Conservation (phyloP, 1,140 invertebrate species). For the Arctopsyche grandis region DNA sequence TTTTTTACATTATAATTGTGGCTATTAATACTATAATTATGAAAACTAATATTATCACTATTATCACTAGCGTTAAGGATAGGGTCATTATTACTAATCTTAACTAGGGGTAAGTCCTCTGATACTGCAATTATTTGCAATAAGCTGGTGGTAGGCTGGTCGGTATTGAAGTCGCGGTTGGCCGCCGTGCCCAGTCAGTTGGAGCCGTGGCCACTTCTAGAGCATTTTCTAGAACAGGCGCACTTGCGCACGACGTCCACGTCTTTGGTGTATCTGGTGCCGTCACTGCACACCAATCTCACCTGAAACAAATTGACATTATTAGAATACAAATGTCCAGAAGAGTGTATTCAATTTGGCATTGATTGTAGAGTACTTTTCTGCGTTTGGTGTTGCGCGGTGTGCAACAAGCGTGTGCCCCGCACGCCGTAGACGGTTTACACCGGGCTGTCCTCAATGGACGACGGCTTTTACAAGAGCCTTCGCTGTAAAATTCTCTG, state of each 20-base stretch:
- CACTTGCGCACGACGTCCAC: slow-evolving; percentile 96
- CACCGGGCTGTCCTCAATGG: slow-evolving; percentile 91
- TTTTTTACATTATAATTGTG: slow-evolving; percentile 35
- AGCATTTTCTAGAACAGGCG: slow-evolving; percentile 86
- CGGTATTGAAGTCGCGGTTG: slow-evolving; percentile 37
- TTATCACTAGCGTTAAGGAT: slow-evolving; percentile 19
- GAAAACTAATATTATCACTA: slow-evolving; percentile 25
- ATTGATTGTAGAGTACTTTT: slow-evolving; percentile 71
- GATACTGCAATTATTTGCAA: slow-evolving; percentile 42
- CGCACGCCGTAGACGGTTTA: slow-evolving; percentile 74
- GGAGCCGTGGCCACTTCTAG: slow-evolving; percentile 66
- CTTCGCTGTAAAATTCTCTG: slow-evolving; percentile 89
- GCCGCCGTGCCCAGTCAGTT: slow-evolving; percentile 57
- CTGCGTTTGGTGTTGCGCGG: slow-evolving; percentile 90
- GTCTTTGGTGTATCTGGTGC: slow-evolving; percentile 92
- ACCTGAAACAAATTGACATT: slow-evolving; percentile 66
- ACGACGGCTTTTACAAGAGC: slow-evolving; percentile 87
- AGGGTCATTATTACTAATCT: slow-evolving; percentile 28
- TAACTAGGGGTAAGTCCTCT: slow-evolving; percentile 40
- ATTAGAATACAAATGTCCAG: slow-evolving; percentile 5
- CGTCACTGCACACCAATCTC: slow-evolving; percentile 91
- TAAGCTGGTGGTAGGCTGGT: slow-evolving; percentile 34
- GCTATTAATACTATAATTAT: slow-evolving; percentile 18
- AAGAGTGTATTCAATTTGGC: not conserved
- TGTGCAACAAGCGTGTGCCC: slow-evolving; percentile 78